Evolutionary conservation across 2,797 vertebrate species (phyloP), one percentile per base, ranked within the genome.

Genomic region (Apodemus agrarius): DNA sequence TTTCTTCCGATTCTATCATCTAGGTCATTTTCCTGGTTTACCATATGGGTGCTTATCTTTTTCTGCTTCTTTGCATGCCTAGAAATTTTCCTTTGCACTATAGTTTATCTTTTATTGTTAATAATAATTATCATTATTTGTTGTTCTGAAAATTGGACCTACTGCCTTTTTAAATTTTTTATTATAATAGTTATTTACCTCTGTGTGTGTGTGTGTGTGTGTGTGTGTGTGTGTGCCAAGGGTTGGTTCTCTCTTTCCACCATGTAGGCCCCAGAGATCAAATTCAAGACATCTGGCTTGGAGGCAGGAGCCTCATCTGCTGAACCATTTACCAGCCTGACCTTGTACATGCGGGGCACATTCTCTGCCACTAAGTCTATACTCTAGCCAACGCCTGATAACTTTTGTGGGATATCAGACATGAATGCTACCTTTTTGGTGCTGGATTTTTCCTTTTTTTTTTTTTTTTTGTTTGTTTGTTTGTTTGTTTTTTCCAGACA

Each of bases 21-120:
- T 90, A 54, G 43, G 52, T 90, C 46, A 81, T 86, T 85, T 57
- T 91, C 59, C 34, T 63, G 31, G 26, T 74, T 93, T 91, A 74
- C 26, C 54, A 43, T 21, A 24, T 90, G 34, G 22, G 65, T 21
- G 21, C 31, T 54, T 86, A 37, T 54, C n/a, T 85, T 29, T 86
- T 54, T 54, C 65, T 87, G 49, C 49, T 57, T 75, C 24, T 88
- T 21, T 72, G 49, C 84, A 37, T 54, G 65, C 43, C 22, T 87
- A 22, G 26, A 13, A 52, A 54, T 26, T 87, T 88, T 31, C 19
- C 29, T 85, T 85, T 52, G 31, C 63, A 85, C 67, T 85, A 24
- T 52, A 49, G 21, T n/a, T 85, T 49, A n/a, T n/a, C 61, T 85
- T 85, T 49, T 67, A 85, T 34, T 49, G 49, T 22, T 34, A 67